Evolutionary conservation across 2,113 vertebrate genomes (phyloP), one percentile per base, ranked within the genome.

Genomic region (Laticauda colubrina): DNA sequence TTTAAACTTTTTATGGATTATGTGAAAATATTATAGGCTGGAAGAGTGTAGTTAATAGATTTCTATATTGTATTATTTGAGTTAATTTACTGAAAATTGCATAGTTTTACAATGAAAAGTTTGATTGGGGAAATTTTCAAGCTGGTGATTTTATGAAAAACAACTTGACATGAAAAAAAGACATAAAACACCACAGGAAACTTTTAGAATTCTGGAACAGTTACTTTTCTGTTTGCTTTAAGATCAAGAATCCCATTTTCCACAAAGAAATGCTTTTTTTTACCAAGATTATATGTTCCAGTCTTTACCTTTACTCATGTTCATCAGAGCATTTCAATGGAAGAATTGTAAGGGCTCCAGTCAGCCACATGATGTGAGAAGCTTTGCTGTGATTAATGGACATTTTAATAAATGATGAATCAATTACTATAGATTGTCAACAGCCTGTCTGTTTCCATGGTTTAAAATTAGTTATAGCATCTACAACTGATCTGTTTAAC

Each of bases 351-450:
- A 87, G 53, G 75, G 81, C 48, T 87, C 39, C 23, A 39, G 87
- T 56, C 9, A 26, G 81, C 81, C 56, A 39, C 89, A n/a, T 48
- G 39, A 10, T 86, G 48, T 15, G 57, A 43, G 75, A 55, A 90
- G 81, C 45, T 86, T 90, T 34, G 20, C 89, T 51, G 92, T 93
- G 92, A 93, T 93, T 93, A 93, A 93, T 93, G 92, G 92, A 90
- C 89, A 93, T 93, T 93, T 93, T 93, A 93, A 93, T 93, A 93
- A 93, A 93, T 93, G 92, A 93, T 93, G 92, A 93, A 93, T 93
- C 92, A 93, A 93, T 93, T 93, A 93, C 89, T 93, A 93, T 90
- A 93, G 92, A 93, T 93, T 93, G 92, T 93, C 92, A 93, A 93
- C 92, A 93, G 75, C 81, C 92, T 93, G 92, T 85, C 92, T 93